Percentiles rank a stretch among this genome's conserved stretches.
phyloP scores from a whole-genome alignment of 1,140 invertebrate genomes.

The Cyclargus thomasi region DNA sequence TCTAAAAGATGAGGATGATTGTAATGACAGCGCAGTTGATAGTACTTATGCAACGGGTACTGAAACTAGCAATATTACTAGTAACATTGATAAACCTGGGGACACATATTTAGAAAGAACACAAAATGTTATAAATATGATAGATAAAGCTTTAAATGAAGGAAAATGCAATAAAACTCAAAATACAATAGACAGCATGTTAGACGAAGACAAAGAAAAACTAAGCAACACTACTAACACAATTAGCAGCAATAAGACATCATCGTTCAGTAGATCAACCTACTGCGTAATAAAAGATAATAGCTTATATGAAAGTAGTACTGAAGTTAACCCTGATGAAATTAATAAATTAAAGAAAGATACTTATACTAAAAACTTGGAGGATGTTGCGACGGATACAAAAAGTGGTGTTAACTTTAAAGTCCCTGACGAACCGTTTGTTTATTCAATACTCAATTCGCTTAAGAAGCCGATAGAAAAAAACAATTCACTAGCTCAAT shows the following conservation, averaged over 20 bases:
- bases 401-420: constrained; percentile 11
- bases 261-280: neutral
- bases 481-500: constrained; percentile 2
- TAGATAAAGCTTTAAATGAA: neutral
- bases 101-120: neutral
- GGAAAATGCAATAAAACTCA: neutral
- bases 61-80: constrained; percentile 8
- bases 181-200: neutral
- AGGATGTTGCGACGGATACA: neutral
- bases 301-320: constrained; percentile 8
- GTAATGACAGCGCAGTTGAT: constrained; percentile 20
- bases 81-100: neutral
- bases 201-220: neutral
- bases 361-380: neutral
- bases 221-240: neutral
- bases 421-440: constrained; percentile 1
- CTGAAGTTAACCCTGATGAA: constrained; percentile 13
- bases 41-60: constrained; percentile 15
- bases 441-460: neutral
- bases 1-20: constrained; percentile 25
- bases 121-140: neutral
- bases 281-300: constrained; percentile 9
- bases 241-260: neutral
- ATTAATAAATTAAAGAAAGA: constrained; percentile 22
- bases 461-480: neutral